Base-by-base conservation (phyloP, 2,888 invertebrate species). In the Strigamia crassipes region DNA sequence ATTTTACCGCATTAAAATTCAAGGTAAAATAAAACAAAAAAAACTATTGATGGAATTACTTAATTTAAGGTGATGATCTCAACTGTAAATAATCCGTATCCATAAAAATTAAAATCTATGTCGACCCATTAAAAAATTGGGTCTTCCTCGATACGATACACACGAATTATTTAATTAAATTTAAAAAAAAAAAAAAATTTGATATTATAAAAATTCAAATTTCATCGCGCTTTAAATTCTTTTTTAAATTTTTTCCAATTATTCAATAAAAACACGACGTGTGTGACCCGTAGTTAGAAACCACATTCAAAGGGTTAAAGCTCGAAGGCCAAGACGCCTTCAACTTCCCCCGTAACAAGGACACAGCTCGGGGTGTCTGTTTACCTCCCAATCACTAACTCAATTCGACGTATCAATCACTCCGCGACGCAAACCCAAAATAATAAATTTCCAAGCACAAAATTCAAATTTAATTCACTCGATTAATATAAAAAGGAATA, bases 271-370 rank as follows among this genome's bases (percentile, higher is more conserved):
- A 42, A 42, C 12, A 42, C 42, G 42, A 18, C 27, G 8, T n/a
- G 8, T n/a, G 66, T 66, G 66, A 66, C 66, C 66, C 27, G 27
- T 66, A 66, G 66, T 31, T 31, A 23, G 6, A 66, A 66, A 51
- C 51, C 23, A 23, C 66, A 66, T 66, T 66, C 66, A 66, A 66
- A 66, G 66, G 66, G 66, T 66, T 66, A 66, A 66, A 66, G 66
- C 66, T 66, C 66, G 66, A 66, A 66, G 66, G 66, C 66, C 66
- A 66, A 66, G 31, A 66, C 66, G 66, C 66, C 66, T 66, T 27
- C 66, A 27, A 66, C 23, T 66, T 51, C n/a, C 23, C 12, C 27
- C 66, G 27, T 27, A 66, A 66, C 66, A 66, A 66, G 66, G 66
- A 21, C 66, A 66, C 15, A 13, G 66, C 66, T 23, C 8, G 13